Evolutionary conservation across 2,888 invertebrate species (phyloP).

Genomic region (Capitulum mitella): DNA sequence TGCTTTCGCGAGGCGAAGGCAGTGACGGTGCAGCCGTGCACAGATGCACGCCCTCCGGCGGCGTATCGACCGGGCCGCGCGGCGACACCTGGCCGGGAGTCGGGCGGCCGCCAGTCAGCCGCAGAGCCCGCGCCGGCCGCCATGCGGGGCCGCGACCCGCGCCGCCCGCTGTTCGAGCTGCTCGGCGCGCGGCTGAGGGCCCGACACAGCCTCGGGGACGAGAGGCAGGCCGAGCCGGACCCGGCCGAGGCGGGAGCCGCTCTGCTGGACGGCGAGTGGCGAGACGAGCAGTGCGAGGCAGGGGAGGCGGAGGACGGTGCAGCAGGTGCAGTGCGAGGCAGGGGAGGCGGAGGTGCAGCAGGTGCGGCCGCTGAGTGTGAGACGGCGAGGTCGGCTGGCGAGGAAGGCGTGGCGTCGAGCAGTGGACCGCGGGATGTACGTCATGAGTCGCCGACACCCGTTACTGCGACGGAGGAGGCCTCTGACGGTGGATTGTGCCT

Average conservation of each 20-base stretch:
- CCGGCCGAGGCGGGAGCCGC: no score
- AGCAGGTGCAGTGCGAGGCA: neutral
- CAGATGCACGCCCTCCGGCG: neutral
- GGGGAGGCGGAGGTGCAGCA: neutral
- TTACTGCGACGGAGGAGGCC: no score
- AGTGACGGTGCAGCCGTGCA: neutral
- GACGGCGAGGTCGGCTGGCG: no score
- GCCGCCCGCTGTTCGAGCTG: conserved; percentile 7
- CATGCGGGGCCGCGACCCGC: conserved; percentile 4
- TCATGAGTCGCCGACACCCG: no score
- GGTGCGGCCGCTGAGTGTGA: neutral
- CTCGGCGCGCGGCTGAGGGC: neutral
- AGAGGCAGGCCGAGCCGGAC: neutral
- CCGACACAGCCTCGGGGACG: neutral
- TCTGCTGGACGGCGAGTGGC: no score
- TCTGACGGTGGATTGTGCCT: no score
- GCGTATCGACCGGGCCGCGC: neutral
- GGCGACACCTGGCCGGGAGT: neutral
- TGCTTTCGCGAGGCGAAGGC: neutral
- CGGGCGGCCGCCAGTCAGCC: neutral
- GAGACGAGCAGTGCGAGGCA: neutral
- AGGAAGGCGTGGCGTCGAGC: no score
- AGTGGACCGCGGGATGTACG: no score
- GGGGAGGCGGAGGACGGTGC: neutral
- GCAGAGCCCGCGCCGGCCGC: neutral